Evolutionary conservation across 2,797 vertebrate species (phyloP), one percentile per base, ranked within the genome.

Genomic region (Acanthurus leucopareius): DNA sequence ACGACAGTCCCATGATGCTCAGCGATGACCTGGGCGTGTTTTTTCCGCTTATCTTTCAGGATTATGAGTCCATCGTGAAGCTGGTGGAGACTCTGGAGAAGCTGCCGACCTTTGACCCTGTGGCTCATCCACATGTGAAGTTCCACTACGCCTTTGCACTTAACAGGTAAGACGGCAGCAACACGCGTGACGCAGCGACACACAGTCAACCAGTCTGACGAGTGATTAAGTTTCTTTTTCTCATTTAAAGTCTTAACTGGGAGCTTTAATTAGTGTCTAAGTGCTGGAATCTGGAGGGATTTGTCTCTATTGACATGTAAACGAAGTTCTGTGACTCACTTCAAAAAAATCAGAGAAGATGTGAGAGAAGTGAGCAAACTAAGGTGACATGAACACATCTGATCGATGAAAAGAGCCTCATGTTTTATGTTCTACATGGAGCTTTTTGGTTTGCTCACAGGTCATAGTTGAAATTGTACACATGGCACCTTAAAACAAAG

Each of bases 81-180:
- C 92, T 99, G 90, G 98, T 99, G 78, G 97, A 99, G 92, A 97
- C 97, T 19, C 93, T 99, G 92, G 97, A 99, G 93, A 98, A 97
- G 86, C 95, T 99, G 17, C 98, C 98, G 5, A 99, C 98, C 73
- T 99, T 99, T 92, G 97, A 99, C 93, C 95, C 97, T 66, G 94
- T 97, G 89, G 95, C 96, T 20, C 97, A 98, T 89, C 97, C 96
- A 48, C 98, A 99, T 35, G 97, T 99, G 91, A 98, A 98, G 92
- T 96, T 99, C 91, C 98, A 99, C 92, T 98, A 99, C 19, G 98
- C 98, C 0, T 99, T 99, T 93, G 98, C 98, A 1, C 93, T 99
- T 71, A 99, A 97, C 84, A 96, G 97, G 98, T 99, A 93, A 96
- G 96, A 62, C 10, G 44, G 11, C 14, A 1, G 3, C 2, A 25